A percentile compares a stretch with the other conserved stretches of the same genome.
Evolutionary conservation across 1,140 invertebrate genomes (phyloP).

Genomic region (Laodelphax striatellus): DNA sequence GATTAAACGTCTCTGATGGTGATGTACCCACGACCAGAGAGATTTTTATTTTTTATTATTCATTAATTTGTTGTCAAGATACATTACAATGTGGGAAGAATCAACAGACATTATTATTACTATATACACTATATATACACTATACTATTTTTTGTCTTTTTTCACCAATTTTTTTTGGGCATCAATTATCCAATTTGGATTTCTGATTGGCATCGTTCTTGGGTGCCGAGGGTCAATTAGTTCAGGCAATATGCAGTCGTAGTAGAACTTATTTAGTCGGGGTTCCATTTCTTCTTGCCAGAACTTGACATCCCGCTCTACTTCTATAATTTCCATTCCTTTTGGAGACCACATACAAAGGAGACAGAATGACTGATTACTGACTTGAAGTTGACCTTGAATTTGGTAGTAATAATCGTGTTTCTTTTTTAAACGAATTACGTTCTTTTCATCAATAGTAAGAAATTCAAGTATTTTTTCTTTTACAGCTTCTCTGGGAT

Average conservation of each 20-base stretch:
- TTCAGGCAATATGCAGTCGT: constrained; percentile 27
- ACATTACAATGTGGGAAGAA: too few species aligned
- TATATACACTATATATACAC: too few species aligned
- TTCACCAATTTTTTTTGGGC: not conserved
- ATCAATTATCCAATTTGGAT: constrained; percentile 19
- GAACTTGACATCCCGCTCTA: constrained; percentile 22
- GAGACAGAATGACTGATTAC: constrained; percentile 3
- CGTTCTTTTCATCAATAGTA: too few species aligned
- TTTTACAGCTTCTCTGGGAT: too few species aligned
- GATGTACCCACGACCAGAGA: too few species aligned
- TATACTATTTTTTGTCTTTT: too few species aligned
- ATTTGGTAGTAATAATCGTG: constrained; percentile 1
- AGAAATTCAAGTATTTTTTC: too few species aligned
- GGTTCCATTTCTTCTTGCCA: constrained; percentile 18
- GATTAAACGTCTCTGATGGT: too few species aligned
- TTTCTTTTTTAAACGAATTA: not conserved
- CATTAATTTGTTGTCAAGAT: too few species aligned
- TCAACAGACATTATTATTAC: too few species aligned
- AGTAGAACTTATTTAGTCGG: constrained; percentile 24
- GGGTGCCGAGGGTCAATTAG: constrained; percentile 26
- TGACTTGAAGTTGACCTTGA: constrained; percentile 19
- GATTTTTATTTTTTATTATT: too few species aligned
- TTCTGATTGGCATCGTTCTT: constrained; percentile 23
- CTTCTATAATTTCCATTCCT: constrained; percentile 9
- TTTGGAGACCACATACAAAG: constrained; percentile 20